These are phyloP conservation scores for Coracias cyanogaster DNA, from an alignment of 2,797 vertebrate genomes.

Conservation along the genomic window DNA sequence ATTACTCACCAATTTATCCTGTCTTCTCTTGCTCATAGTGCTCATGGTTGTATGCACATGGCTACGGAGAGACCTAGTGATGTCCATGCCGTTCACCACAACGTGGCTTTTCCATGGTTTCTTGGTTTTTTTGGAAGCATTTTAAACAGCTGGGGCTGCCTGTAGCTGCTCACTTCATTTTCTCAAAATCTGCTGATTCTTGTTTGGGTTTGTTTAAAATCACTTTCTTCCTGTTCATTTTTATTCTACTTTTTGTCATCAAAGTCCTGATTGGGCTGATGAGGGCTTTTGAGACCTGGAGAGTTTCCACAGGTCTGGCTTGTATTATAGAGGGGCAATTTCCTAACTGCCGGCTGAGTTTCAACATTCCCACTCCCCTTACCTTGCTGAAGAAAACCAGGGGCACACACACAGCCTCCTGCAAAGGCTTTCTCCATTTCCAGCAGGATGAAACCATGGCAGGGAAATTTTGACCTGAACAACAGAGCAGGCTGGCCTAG, in stretches of 20 bases:
- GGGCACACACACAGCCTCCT: neutral
- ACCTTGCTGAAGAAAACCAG: constrained; percentile 57
- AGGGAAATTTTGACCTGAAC: neutral
- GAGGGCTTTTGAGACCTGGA: constrained; percentile 22
- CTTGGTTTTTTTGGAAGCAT: neutral
- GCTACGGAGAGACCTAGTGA: fast-evolving
- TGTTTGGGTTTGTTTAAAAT: constrained; percentile 47
- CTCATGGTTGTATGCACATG: fast-evolving
- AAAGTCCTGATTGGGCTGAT: neutral
- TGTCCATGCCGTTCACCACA: fast-evolving
- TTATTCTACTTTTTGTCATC: constrained; percentile 51
- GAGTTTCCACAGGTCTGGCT: constrained; percentile 45
- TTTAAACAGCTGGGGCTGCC: neutral
- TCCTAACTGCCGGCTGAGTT: constrained; percentile 21
- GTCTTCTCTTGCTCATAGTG: neutral
- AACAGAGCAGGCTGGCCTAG: neutral
- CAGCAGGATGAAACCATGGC: neutral
- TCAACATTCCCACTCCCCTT: constrained; percentile 47
- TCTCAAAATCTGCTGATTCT: constrained; percentile 33
- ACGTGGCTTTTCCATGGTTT: neutral
- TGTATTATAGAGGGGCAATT: constrained; percentile 19
- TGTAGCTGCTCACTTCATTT: neutral
- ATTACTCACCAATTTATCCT: neutral
- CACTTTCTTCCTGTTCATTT: neutral
- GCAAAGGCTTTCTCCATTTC: neutral